phyloP scores from a whole-genome alignment of 2,113 vertebrate species.

The Orycteropus afer region DNA sequence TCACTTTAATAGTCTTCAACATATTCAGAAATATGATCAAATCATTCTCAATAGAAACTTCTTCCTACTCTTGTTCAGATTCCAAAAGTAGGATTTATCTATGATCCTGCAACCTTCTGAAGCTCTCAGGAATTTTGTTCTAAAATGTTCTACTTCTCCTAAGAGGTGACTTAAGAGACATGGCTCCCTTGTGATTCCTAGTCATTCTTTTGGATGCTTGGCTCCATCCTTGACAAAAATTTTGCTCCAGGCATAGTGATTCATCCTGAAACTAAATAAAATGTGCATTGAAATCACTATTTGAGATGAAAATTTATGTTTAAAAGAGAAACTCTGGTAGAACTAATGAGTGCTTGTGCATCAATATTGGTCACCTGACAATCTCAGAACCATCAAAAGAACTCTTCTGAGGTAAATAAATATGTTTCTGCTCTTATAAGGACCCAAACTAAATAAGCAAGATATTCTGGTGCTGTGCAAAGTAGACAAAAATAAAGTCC shows the following conservation, averaged over 20 bases:
- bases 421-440: not conserved
- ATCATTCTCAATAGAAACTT: not conserved
- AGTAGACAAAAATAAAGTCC: not conserved
- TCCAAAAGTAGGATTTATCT: not conserved
- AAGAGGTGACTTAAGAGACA: not conserved
- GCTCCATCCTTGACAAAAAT: slow-evolving; percentile 17
- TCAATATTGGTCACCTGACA: slow-evolving; percentile 11
- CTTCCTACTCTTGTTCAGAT: not conserved
- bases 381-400: slow-evolving; percentile 24
- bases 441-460: not conserved
- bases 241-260: slow-evolving; percentile 65
- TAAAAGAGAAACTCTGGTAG: slow-evolving; percentile 35
- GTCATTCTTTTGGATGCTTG: not conserved
- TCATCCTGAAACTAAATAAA: slow-evolving; percentile 63
- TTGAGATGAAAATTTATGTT: slow-evolving; percentile 44
- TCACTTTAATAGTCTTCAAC: not conserved
- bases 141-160: not conserved
- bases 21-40: slow-evolving; percentile 8
- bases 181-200: not conserved
- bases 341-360: slow-evolving; percentile 42
- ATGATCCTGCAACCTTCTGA: not conserved
- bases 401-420: not conserved
- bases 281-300: not conserved
- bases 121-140: not conserved
- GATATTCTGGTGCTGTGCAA: not conserved